Conservation (phyloP, 2,888 invertebrate genomes). For the Drosophila rubida region DNA sequence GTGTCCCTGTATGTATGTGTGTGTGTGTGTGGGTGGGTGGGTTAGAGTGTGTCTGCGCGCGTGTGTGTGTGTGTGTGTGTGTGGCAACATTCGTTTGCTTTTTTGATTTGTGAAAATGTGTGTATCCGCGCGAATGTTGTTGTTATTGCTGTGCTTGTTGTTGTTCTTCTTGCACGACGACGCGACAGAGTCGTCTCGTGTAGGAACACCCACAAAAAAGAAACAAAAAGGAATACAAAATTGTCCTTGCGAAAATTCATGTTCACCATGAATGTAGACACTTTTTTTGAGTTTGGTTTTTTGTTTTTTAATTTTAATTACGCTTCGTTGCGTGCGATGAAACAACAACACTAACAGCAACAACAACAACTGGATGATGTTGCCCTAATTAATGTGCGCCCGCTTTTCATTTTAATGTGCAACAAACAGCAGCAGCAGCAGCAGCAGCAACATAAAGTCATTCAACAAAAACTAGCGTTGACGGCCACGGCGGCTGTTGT, state of each 20-base stretch:
- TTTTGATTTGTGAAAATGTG: conserved; percentile 81
- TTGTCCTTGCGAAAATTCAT: conserved; percentile 63
- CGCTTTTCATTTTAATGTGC: conserved; percentile 50
- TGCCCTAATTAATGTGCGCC: conserved; percentile 62
- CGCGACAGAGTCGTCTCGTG: conserved; percentile 31
- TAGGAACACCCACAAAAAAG: conserved; percentile 15
- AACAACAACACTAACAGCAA: conserved; percentile 31
- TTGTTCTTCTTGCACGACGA: conserved; percentile 39
- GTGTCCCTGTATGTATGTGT: not conserved
- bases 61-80: conserved; percentile 52
- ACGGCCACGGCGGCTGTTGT: conserved; percentile 38
- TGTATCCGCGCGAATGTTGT: conserved; percentile 72
- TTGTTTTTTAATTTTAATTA: conserved; percentile 26
- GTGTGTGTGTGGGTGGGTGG: conserved; percentile 37
- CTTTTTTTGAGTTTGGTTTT: not conserved
- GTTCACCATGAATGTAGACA: conserved; percentile 30
- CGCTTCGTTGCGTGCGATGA: conserved; percentile 31
- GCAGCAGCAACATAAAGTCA: conserved; percentile 39
- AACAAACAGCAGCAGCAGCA: conserved; percentile 16
- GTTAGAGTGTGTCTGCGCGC: conserved; percentile 26
- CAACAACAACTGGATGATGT: conserved; percentile 46
- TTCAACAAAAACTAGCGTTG: conserved; percentile 53
- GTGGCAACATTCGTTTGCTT: conserved; percentile 67
- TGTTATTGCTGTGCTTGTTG: conserved; percentile 34
- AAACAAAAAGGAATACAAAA: conserved; percentile 22